Evolutionary conservation across 2,797 vertebrate species (phyloP), one percentile per base, ranked within the genome.

Genomic region (Sebastolobus altivelis): DNA sequence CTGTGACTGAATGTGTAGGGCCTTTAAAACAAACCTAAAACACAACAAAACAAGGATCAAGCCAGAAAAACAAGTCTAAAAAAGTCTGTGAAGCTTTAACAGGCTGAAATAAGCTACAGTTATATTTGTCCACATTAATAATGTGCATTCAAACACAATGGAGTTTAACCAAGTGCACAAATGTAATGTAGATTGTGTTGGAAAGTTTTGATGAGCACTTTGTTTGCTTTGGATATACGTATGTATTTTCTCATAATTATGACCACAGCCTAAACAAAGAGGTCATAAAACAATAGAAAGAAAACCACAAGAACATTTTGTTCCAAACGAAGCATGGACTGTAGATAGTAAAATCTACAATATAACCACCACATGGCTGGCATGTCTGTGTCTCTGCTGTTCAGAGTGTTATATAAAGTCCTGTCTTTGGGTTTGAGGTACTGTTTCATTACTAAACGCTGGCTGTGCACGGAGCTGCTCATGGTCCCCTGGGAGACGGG

Each of bases 401-500:
- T 14, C 37, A 65, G 2, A 22, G 52, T 38, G 54, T 49, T 43
- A 35, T 20, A 54, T 29, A 7, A 61, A 16, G n/a, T 4, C 13
- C 25, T 18, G 60, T 14, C 35, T 60, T 54, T 25, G 38, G 22
- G 18, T 22, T 65, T 25, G 12, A 25, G 35, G 16, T 16, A 16
- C 43, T 37, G 20, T 59, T 59, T 59, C 0, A 59, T 55, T 25
- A 13, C 16, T 25, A 25, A 25, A 25, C 25, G 33, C 43, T 22
- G 40, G 40, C 79, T 37, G n/a, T 13, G 7, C 22, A 9, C 18
- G 4, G 8, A 72, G 77, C 74, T 66, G 33, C 29, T 72, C 49
- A 0, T 20, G 81, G 85, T 88, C 90, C 87, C 88, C 65, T 33
- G 89, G 85, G 88, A 91, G 86, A 77, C 52, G 0, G 25, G 3